Evolutionary conservation across 2,797 vertebrate genomes (phyloP).

Genomic region (Mus minutoides): DNA sequence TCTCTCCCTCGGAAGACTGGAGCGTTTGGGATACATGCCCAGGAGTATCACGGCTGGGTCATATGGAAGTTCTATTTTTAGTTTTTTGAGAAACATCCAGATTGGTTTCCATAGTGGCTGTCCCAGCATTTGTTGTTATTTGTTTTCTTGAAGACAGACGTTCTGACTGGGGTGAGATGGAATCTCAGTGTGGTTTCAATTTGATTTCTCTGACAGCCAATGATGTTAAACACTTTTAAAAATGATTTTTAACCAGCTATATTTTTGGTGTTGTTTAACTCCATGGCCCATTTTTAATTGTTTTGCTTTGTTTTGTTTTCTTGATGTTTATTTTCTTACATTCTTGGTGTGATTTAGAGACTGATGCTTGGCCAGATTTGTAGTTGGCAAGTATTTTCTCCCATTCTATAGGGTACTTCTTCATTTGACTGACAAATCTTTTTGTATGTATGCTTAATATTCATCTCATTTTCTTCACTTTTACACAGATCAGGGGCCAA

Average conservation of each 20-base stretch:
- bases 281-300: neutral
- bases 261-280: neutral
- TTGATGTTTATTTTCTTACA: neutral
- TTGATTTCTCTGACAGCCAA: neutral
- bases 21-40: neutral
- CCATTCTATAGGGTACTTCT: neutral
- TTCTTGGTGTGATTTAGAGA: neutral
- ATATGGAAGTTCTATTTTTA: neutral
- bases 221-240: neutral
- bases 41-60: neutral
- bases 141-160: neutral
- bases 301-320: neutral
- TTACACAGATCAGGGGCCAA: neutral
- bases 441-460: neutral
- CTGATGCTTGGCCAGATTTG: neutral
- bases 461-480: neutral
- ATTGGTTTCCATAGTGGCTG: neutral
- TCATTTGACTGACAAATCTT: neutral
- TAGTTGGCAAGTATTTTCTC: neutral
- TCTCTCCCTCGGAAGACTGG: neutral
- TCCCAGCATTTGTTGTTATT: neutral
- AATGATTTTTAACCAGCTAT: neutral
- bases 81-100: neutral
- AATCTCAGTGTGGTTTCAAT: neutral
- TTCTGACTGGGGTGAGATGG: neutral